phyloP scores from a whole-genome alignment of 2,113 vertebrate species.

The Ariopsis seemanni region DNA sequence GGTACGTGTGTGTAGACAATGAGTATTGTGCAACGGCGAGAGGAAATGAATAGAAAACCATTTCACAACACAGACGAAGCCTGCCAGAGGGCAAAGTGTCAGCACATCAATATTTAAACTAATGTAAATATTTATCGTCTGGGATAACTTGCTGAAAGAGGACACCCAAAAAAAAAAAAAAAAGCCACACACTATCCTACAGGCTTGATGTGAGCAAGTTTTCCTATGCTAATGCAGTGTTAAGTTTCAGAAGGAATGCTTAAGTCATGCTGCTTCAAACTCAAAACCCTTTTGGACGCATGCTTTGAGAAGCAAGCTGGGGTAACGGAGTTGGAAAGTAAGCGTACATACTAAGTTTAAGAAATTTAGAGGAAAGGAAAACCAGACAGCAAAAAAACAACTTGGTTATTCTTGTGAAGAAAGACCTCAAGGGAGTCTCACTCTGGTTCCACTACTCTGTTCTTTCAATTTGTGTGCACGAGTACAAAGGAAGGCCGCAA shows the following conservation, averaged over 20 bases:
- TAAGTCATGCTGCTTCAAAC: constrained; percentile 1
- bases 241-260: constrained; percentile 18
- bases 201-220: not conserved
- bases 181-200: not conserved
- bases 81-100: constrained; percentile 22
- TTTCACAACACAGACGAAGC: constrained; percentile 4
- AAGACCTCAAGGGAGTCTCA: not conserved
- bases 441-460: not conserved
- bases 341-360: not conserved
- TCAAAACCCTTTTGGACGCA: not conserved
- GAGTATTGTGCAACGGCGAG: constrained; percentile 16
- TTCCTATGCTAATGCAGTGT: not conserved
- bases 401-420: not conserved
- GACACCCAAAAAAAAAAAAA: not conserved
- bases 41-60: not conserved
- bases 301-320: constrained; percentile 1
- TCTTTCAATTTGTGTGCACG: not conserved
- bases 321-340: not conserved
- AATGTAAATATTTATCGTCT: constrained; percentile 25
- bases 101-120: constrained; percentile 2
- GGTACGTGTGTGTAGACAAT: not conserved
- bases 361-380: not conserved
- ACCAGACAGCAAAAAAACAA: not conserved
- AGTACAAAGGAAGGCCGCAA: not conserved
- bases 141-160: not conserved